phyloP scores from a whole-genome alignment of 2,888 invertebrate species.

The Diplazon laetatorius region DNA sequence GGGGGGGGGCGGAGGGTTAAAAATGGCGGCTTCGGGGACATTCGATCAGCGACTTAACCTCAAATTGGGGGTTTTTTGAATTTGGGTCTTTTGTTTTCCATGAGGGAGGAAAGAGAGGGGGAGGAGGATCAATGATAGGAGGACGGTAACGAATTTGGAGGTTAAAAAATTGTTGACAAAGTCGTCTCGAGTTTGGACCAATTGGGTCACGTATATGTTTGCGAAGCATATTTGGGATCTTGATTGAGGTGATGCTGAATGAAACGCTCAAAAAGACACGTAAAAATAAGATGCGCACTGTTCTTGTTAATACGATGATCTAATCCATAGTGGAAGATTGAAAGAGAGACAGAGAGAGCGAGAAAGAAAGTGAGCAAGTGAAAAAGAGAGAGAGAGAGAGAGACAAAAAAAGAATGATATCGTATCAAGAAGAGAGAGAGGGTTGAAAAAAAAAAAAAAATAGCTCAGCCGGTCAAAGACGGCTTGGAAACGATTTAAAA shows the following conservation, averaged over 20 bases:
- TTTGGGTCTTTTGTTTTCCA: no score
- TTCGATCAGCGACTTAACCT: no score
- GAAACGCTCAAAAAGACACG: slow-evolving; percentile 61
- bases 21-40: no score
- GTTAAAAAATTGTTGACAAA: background rate
- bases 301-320: slow-evolving; percentile 53
- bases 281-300: slow-evolving; percentile 58
- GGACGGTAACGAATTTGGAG: no score
- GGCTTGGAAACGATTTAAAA: slow-evolving; percentile 22
- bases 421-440: no score
- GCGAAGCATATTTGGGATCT: slow-evolving; percentile 17
- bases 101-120: no score
- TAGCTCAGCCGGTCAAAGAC: no score
- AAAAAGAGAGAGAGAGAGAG: background rate
- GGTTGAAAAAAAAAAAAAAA: no score
- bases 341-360: background rate
- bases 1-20: background rate
- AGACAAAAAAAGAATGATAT: slow-evolving; percentile 7
- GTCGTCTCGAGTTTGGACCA: background rate
- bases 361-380: background rate
- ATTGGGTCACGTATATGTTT: slow-evolving; percentile 1
- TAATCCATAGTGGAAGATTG: background rate
- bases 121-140: background rate
- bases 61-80: no score
- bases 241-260: slow-evolving; percentile 34